These are phyloP conservation scores for Neoitamus cyanurus DNA, from an alignment of 2,888 invertebrate species.

Conservation along the genomic window DNA sequence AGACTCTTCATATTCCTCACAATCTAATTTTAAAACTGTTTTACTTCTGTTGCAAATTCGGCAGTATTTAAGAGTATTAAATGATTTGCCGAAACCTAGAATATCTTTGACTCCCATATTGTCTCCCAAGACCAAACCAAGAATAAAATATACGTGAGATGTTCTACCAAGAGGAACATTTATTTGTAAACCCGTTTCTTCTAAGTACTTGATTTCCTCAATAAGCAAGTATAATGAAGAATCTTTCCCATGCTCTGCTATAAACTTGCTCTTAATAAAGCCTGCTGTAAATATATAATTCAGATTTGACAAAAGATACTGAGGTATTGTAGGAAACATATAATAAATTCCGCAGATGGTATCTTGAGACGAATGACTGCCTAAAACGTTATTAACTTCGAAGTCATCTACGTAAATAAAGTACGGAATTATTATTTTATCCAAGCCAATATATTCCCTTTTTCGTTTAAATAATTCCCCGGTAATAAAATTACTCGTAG, in stretches of 20 bases:
- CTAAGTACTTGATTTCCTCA: slow-evolving; percentile 13
- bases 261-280: neutral
- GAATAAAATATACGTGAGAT: neutral
- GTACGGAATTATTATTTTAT: slow-evolving; percentile 10
- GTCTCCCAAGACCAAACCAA: neutral
- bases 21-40: neutral
- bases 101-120: slow-evolving; percentile 18
- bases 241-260: neutral
- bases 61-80: neutral
- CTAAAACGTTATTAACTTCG: neutral
- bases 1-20: neutral
- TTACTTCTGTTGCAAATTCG: neutral
- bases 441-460: neutral
- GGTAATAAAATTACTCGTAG: neutral
- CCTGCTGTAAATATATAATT: slow-evolving; percentile 9
- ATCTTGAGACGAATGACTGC: neutral
- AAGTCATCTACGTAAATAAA: neutral
- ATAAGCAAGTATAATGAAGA: neutral
- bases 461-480: neutral
- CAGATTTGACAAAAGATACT: neutral
- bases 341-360: neutral
- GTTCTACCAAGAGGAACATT: neutral
- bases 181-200: neutral
- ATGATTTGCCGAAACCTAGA: neutral
- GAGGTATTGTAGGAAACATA: neutral